These are phyloP conservation scores for Pachliopta kotzebuea DNA, from an alignment of 2,888 invertebrate genomes.

Conservation along the genomic window DNA sequence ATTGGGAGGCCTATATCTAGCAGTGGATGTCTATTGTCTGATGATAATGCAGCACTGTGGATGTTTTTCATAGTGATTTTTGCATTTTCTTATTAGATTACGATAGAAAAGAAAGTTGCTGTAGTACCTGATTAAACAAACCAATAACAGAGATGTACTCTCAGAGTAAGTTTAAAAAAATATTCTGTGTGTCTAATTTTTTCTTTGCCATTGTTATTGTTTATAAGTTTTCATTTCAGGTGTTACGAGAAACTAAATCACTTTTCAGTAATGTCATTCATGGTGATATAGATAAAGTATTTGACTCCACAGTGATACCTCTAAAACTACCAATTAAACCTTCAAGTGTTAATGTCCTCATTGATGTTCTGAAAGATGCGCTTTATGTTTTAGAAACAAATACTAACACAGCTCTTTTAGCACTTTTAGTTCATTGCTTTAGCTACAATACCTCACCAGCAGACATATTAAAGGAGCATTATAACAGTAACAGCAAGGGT, in stretches of 20 bases:
- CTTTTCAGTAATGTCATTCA: slow-evolving; percentile 65
- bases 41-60: too few species aligned
- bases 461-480: slow-evolving; percentile 55
- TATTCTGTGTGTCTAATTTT: too few species aligned
- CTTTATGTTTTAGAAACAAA: slow-evolving; percentile 83
- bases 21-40: too few species aligned
- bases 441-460: slow-evolving; percentile 53
- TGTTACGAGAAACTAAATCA: slow-evolving; percentile 73
- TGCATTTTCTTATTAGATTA: too few species aligned
- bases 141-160: too few species aligned
- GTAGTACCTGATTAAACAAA: too few species aligned
- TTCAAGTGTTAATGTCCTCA: slow-evolving; percentile 75
- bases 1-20: too few species aligned
- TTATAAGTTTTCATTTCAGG: slow-evolving; percentile 54
- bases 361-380: slow-evolving; percentile 81
- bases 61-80: too few species aligned
- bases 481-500: slow-evolving; percentile 35
- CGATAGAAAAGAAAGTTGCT: too few species aligned
- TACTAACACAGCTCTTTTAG: slow-evolving; percentile 83
- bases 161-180: too few species aligned
- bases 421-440: slow-evolving; percentile 73
- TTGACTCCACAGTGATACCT: slow-evolving; percentile 58
- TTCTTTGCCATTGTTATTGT: neutral
- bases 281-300: slow-evolving; percentile 65
- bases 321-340: slow-evolving; percentile 67